Conservation (phyloP, 2,797 vertebrate genomes). For the Pygocentrus nattereri region DNA sequence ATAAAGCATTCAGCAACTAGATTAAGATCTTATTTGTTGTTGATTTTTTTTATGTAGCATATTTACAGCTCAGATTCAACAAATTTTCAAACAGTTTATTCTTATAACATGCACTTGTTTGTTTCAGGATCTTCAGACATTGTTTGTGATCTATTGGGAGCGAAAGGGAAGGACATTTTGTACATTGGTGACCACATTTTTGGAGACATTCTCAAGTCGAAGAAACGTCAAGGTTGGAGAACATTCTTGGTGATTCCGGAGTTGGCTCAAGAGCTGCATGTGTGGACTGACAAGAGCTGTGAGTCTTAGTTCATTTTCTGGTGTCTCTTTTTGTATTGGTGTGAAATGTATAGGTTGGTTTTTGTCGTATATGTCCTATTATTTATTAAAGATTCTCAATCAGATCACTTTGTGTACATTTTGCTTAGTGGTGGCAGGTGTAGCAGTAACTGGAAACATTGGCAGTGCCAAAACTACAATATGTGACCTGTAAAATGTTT, state of each 20-base stretch:
- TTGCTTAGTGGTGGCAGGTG: background rate
- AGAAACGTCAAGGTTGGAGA: slow-evolving; percentile 96
- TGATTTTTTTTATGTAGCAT: background rate
- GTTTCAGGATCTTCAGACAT: slow-evolving; percentile 91
- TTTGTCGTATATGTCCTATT: background rate
- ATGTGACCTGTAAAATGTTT: background rate
- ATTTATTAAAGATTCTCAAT: background rate
- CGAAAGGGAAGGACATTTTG: slow-evolving; percentile 94
- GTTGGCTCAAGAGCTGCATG: slow-evolving; percentile 93
- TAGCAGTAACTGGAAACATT: background rate
- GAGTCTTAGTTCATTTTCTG: slow-evolving; percentile 61
- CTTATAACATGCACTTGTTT: background rate
- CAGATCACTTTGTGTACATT: background rate
- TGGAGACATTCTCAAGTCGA: slow-evolving; percentile 95
- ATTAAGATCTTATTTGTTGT: background rate
- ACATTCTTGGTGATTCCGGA: slow-evolving; percentile 95
- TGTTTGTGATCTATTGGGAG: slow-evolving; percentile 90
- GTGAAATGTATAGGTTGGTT: background rate
- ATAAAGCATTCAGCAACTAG: too few relatives aligned
- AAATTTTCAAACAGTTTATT: background rate
- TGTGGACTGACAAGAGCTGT: slow-evolving; percentile 97
- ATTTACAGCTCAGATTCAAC: background rate
- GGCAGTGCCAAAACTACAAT: background rate
- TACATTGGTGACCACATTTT: slow-evolving; percentile 98
- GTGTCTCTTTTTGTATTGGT: background rate